These are phyloP conservation scores for Artibeus jamaicensis DNA, from an alignment of 2,797 vertebrate genomes.

Conservation along the genomic window DNA sequence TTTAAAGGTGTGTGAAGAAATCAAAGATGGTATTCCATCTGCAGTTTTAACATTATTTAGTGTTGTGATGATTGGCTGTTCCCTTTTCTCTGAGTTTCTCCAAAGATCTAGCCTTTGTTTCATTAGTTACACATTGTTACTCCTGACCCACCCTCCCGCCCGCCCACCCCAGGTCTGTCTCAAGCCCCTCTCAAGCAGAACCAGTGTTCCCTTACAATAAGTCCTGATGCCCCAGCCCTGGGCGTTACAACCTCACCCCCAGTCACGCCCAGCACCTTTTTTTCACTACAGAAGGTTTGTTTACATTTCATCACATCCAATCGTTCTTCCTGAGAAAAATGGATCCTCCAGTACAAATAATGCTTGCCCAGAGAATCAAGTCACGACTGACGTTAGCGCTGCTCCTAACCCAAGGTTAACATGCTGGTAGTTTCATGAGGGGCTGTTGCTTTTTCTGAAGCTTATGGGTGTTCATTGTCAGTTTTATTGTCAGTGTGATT, in stretches of 20 bases:
- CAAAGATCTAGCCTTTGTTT: constrained; percentile 68
- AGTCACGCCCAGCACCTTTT: constrained; percentile 55
- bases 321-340: constrained; percentile 46
- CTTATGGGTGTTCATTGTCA: constrained; percentile 57
- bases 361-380: constrained; percentile 59
- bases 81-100: constrained; percentile 74
- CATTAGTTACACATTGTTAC: constrained; percentile 71
- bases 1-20: constrained; percentile 69
- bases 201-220: constrained; percentile 74
- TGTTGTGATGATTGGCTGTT: constrained; percentile 47
- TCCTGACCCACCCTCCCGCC: not conserved
- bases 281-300: constrained; percentile 70
- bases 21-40: constrained; percentile 55
- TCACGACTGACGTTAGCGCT: not conserved
- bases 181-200: constrained; percentile 72
- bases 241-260: constrained; percentile 68
- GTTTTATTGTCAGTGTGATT: constrained; percentile 59
- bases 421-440: not conserved
- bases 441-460: constrained; percentile 46
- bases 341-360: constrained; percentile 48
- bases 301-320: constrained; percentile 31
- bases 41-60: constrained; percentile 65
- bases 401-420: not conserved
- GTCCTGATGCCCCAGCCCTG: constrained; percentile 61
- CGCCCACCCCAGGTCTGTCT: constrained; percentile 63